These are phyloP conservation scores for Paramormyrops hopkinsi DNA, from an alignment of 2,797 vertebrate genomes.

Conservation along the genomic window DNA sequence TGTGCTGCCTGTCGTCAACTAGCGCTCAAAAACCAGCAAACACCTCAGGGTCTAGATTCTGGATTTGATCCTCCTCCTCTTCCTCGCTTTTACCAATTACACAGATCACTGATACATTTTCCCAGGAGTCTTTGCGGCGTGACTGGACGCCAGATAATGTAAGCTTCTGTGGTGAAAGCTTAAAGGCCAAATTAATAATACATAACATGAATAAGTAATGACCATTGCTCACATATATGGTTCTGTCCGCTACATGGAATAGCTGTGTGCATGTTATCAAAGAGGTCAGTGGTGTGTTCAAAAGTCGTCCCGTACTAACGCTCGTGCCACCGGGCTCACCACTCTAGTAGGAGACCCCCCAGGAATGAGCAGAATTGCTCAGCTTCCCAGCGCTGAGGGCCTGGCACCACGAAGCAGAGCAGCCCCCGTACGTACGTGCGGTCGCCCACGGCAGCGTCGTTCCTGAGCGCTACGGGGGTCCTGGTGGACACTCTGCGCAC, in stretches of 20 bases:
- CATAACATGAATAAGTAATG: conserved; percentile 40
- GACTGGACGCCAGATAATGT: neutral
- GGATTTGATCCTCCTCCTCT: neutral
- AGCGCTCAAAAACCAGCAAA: neutral
- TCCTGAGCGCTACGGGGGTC: neutral
- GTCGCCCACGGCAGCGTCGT: neutral
- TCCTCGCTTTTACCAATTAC: neutral
- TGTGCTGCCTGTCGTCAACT: neutral
- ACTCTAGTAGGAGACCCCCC: neutral
- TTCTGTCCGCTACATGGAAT: neutral
- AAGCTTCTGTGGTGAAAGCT: neutral
- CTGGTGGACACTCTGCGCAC: neutral
- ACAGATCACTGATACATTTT: neutral
- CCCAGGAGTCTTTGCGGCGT: neutral
- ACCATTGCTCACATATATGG: conserved; percentile 10
- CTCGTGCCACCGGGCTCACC: neutral
- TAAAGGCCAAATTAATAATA: conserved; percentile 14
- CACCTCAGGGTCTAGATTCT: neutral
- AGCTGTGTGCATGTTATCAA: neutral
- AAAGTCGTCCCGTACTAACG: neutral
- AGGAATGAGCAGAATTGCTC: neutral
- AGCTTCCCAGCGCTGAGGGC: neutral
- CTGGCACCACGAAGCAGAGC: neutral
- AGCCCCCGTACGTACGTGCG: neutral
- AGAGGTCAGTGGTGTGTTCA: conserved; percentile 10